These are phyloP conservation scores for Lasioglossum zephyrum DNA, from an alignment of 2,888 invertebrate genomes.

Conservation along the genomic window DNA sequence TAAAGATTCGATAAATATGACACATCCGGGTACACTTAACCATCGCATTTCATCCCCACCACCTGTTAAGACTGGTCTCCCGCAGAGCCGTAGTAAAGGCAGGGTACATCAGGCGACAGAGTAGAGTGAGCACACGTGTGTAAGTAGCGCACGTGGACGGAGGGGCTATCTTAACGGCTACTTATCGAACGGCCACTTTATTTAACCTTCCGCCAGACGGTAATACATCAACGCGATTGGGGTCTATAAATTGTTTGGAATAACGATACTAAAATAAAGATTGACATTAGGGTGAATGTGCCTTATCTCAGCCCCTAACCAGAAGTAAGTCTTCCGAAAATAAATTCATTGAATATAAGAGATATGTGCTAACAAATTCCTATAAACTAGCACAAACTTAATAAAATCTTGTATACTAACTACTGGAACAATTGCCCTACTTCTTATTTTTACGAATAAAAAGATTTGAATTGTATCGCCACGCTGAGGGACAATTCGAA, in stretches of 20 bases:
- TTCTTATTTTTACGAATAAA: too few relatives aligned
- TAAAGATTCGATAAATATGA: background rate
- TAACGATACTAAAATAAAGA: background rate
- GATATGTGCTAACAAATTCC: background rate
- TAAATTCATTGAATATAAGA: background rate
- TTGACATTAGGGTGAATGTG: background rate
- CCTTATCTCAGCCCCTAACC: background rate
- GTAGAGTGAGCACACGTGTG: background rate
- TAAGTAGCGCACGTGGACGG: background rate
- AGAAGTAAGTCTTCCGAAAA: background rate
- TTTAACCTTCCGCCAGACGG: background rate
- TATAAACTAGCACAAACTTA: too few relatives aligned
- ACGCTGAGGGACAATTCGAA: too few relatives aligned
- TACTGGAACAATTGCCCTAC: too few relatives aligned
- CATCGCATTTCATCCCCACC: background rate
- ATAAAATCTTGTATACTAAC: too few relatives aligned
- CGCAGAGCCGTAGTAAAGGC: background rate
- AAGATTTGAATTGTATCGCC: too few relatives aligned
- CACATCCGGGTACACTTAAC: background rate
- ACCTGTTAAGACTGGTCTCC: background rate
- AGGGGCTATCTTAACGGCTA: background rate
- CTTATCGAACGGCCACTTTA: slow-evolving; percentile 7
- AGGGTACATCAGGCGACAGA: background rate
- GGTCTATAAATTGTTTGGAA: background rate
- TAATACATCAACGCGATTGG: background rate